A percentile compares a stretch with the other conserved stretches of the same genome.
Evolutionary conservation across 1,140 invertebrate species (phyloP).

Genomic region (Cyphomyrmex costatus): DNA sequence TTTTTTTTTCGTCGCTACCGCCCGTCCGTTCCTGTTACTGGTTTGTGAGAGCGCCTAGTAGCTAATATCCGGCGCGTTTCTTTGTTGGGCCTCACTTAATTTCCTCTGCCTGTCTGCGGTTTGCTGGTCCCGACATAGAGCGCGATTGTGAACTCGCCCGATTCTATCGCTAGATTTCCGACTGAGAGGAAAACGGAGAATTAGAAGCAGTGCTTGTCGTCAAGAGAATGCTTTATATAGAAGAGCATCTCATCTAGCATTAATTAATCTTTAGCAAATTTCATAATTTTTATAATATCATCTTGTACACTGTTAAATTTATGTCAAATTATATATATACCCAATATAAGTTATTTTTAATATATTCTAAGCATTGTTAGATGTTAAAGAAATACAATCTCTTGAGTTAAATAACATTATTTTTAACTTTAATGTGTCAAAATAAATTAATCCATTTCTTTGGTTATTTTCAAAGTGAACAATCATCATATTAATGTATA

Average conservation of each 20-base stretch:
- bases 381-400: no score
- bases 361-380: no score
- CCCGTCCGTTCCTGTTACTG: not conserved
- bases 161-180: constrained; percentile 23
- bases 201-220: not conserved
- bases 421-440: no score
- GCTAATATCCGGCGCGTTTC: constrained; percentile 61
- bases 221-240: not conserved
- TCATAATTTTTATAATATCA: not conserved
- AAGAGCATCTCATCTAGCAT: not conserved
- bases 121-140: constrained; percentile 22
- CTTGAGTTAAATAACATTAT: no score
- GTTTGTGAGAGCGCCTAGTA: constrained; percentile 38
- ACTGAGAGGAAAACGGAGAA: not conserved
- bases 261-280: constrained; percentile 21
- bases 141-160: constrained; percentile 39
- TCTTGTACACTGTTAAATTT: not conserved
- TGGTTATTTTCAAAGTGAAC: no score
- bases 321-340: not conserved
- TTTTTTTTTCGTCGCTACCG: not conserved
- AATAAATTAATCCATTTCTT: no score
- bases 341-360: no score
- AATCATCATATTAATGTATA: no score
- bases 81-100: constrained; percentile 57
- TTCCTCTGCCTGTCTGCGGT: constrained; percentile 54